These are phyloP conservation scores for Lipophrys pholis DNA, from an alignment of 2,113 vertebrate species.

Conservation along the genomic window DNA sequence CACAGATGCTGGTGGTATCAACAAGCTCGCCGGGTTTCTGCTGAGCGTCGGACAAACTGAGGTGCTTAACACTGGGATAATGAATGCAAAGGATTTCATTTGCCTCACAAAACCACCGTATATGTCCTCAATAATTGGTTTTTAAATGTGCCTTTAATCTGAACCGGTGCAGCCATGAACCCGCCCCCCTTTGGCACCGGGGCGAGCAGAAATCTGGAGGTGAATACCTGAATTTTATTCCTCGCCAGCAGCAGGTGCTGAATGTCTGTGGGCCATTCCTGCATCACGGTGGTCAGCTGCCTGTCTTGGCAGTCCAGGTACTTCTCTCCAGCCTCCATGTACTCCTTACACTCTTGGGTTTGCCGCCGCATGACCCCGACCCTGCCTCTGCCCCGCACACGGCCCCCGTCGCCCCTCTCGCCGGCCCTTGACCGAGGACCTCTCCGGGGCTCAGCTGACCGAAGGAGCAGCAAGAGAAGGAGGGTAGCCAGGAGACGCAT, in stretches of 20 bases:
- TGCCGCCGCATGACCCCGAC: constrained; percentile 85
- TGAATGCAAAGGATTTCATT: constrained; percentile 5
- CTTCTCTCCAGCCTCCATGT: constrained; percentile 89
- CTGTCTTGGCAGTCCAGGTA: constrained; percentile 94
- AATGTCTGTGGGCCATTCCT: constrained; percentile 90
- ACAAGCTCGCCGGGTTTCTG: constrained; percentile 39
- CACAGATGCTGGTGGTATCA: constrained; percentile 68
- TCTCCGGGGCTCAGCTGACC: constrained; percentile 81
- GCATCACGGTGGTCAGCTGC: constrained; percentile 86
- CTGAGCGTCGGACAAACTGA: not conserved
- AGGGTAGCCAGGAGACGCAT: constrained; percentile 87
- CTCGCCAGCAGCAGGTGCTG: constrained; percentile 93
- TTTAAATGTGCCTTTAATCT: not conserved
- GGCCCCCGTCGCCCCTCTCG: constrained; percentile 47
- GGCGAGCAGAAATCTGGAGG: not conserved
- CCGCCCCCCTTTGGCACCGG: not conserved
- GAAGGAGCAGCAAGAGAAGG: constrained; percentile 86
- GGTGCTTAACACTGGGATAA: not conserved
- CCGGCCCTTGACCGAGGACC: constrained; percentile 49
- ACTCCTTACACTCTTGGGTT: constrained; percentile 87
- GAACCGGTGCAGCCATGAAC: not conserved
- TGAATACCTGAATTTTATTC: constrained; percentile 87
- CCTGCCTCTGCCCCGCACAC: constrained; percentile 71
- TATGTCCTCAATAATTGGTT: not conserved
- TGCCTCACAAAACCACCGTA: not conserved